Evolutionary conservation across 2,888 invertebrate genomes (phyloP), one percentile per base, ranked within the genome.

Genomic region (Sphinx pinastri): DNA sequence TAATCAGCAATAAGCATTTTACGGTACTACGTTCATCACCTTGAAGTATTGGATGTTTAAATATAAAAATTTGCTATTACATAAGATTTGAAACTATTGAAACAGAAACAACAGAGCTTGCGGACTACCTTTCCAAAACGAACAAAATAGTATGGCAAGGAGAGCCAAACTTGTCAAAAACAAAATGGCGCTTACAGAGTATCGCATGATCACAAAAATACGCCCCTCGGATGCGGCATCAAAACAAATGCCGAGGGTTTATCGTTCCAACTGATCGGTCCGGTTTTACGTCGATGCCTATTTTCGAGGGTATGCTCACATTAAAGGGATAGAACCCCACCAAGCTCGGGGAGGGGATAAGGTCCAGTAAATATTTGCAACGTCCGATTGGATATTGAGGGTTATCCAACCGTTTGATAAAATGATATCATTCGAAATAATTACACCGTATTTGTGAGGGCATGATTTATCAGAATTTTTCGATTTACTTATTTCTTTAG

Each of bases 231-330:
- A 16, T 71, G 55, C 69, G 71, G 71, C 70, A 75, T 70, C 72
- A 76, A 76, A 79, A 76, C 75, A 77, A 79, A 77, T 71, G 69
- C 45, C 58, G 19, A 68, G 68, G 73, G 75, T 75, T 79, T 78
- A 80, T 82, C 75, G 78, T 59, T 69, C 71, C 75, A 72, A 69
- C 72, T 78, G 79, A 82, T 80, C 77, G 75, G 74, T 71, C 72
- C 72, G 67, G 68, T 78, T 74, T 73, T 74, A 70, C 72, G 68
- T 49, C 67, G 68, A 54, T 59, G 71, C 73, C 71, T 73, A 76
- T 77, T 76, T 78, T 75, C 72, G 72, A 68, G 74, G 75, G 75
- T 74, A 73, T 71, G 68, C 70, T 67, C 70, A 70, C 75, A 75
- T 81, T 77, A 81, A 75, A 75, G 74, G 47, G 73, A 71, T 70